Evolutionary conservation across 1,140 invertebrate species (phyloP).

Genomic region (Philotrypesis tridentata): DNA sequence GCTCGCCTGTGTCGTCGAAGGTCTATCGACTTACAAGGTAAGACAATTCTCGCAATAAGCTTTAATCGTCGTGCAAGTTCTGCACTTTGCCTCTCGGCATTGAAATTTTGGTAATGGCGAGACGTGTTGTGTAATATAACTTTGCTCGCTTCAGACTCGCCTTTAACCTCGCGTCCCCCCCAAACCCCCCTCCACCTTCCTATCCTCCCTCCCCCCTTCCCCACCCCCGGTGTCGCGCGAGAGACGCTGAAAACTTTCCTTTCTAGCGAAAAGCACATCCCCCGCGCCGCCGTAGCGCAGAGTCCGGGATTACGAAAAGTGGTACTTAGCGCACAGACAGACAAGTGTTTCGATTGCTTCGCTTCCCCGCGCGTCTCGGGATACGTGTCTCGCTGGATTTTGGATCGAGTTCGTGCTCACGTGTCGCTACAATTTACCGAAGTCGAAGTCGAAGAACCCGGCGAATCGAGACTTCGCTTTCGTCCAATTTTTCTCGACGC

Average conservation of each 20-base stretch:
- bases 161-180: too few species aligned
- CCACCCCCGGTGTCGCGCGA: too few species aligned
- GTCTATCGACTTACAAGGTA: constrained; percentile 91
- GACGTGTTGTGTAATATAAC: background rate
- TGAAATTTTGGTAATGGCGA: constrained; percentile 15
- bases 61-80: background rate
- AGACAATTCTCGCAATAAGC: constrained; percentile 49
- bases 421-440: background rate
- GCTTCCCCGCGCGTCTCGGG: background rate
- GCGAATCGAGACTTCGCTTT: too few species aligned
- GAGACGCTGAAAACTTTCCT: constrained; percentile 36
- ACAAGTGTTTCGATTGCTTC: constrained; percentile 15
- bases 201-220: too few species aligned
- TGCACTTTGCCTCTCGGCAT: background rate
- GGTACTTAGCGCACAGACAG: constrained; percentile 4
- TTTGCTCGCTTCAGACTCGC: background rate
- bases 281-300: background rate
- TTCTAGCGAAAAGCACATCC: background rate
- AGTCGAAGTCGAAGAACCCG: background rate
- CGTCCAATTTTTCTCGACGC: too few species aligned
- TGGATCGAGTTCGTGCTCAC: background rate
- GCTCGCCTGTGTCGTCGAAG: constrained; percentile 87
- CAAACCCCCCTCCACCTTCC: too few species aligned
- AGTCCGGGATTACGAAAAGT: background rate
- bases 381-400: background rate